Percentiles rank a stretch among this genome's conserved stretches.
Evolutionary conservation across 2,113 vertebrate genomes (phyloP).

Genomic region (Semicossyphus pulcher): DNA sequence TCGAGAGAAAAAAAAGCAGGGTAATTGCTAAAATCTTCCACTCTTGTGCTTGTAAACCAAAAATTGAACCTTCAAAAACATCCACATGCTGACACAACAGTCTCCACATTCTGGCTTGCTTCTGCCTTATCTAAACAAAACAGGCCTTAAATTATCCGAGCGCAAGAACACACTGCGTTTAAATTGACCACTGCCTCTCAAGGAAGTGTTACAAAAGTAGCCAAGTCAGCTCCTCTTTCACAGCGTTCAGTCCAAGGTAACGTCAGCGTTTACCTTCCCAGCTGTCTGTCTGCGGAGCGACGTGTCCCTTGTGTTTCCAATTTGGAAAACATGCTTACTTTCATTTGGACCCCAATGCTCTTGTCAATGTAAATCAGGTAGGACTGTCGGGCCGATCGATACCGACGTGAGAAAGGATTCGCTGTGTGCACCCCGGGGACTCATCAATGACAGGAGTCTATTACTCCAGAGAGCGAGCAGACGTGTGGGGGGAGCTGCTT

Average conservation of each 20-base stretch:
- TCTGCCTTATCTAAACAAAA: not conserved
- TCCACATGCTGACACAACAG: not conserved
- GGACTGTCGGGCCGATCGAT: constrained; percentile 66
- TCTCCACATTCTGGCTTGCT: not conserved
- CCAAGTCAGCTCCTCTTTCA: constrained; percentile 42
- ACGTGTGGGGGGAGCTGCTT: constrained; percentile 37
- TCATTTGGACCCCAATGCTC: constrained; percentile 55
- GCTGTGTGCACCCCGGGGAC: constrained; percentile 56
- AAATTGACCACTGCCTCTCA: constrained; percentile 6
- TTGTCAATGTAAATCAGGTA: constrained; percentile 74
- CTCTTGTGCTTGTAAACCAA: not conserved
- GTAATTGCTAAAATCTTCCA: not conserved
- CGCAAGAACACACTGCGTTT: not conserved
- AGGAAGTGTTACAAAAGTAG: constrained; percentile 25
- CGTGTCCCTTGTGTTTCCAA: constrained; percentile 60
- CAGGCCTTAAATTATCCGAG: not conserved
- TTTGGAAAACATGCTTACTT: constrained; percentile 71
- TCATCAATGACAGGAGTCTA: constrained; percentile 73
- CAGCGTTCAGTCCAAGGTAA: constrained; percentile 24
- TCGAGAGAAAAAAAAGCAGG: not conserved
- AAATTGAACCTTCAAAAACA: not conserved
- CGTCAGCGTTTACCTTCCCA: constrained; percentile 49
- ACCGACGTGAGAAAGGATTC: constrained; percentile 65
- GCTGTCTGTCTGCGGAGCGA: constrained; percentile 32
- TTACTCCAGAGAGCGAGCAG: constrained; percentile 61